phyloP scores from a whole-genome alignment of 2,113 vertebrate genomes.

The Pygoscelis antarcticus region DNA sequence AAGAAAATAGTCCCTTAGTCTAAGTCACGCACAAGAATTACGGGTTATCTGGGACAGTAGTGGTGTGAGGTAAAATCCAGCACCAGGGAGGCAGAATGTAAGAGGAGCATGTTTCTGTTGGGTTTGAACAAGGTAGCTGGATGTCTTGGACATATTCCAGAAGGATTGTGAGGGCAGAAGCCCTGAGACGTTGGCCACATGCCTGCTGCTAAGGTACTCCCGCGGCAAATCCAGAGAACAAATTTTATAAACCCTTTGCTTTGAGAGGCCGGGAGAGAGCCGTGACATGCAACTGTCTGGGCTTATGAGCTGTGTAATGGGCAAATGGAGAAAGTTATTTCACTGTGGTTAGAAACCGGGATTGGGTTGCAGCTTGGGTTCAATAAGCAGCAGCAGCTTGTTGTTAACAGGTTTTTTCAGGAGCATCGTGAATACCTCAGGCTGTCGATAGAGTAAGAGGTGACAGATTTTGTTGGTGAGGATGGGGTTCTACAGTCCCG shows the following conservation, averaged over 20 bases:
- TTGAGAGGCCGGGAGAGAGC: background rate
- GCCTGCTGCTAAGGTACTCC: background rate
- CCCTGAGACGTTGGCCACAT: fast-evolving
- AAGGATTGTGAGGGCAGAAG: background rate
- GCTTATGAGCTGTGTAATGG: background rate
- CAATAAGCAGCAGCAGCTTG: background rate
- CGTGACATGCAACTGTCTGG: background rate
- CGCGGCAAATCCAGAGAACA: background rate
- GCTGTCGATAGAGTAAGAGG: background rate
- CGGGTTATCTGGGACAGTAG: fast-evolving
- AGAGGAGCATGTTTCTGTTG: background rate
- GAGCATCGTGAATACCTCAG: fast-evolving
- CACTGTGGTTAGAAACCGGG: background rate
- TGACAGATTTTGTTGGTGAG: background rate
- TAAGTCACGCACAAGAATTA: fast-evolving
- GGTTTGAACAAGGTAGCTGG: background rate
- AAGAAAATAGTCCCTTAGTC: background rate
- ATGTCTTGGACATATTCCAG: background rate
- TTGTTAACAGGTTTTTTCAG: fast-evolving
- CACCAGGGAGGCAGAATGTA: background rate
- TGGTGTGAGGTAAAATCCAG: background rate
- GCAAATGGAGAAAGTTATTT: background rate
- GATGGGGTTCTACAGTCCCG: background rate
- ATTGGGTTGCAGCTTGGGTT: background rate
- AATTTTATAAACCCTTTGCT: background rate